Percentiles rank a stretch among this genome's conserved stretches.
phyloP scores from a whole-genome alignment of 2,113 vertebrate genomes.

The Stomatorhinus ivindoensis region DNA sequence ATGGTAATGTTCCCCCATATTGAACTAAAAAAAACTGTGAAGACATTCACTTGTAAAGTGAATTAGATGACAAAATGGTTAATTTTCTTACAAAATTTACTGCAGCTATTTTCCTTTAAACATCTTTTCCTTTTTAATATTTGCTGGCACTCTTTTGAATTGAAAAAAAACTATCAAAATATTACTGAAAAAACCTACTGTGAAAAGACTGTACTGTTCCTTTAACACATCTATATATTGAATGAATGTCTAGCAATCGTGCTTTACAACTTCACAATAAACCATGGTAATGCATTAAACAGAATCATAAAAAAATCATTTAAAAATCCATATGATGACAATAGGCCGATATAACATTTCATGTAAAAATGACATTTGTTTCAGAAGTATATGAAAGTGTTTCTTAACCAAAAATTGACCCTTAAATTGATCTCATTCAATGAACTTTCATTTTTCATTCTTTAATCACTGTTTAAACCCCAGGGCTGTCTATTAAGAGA shows the following conservation, averaged over 20 bases:
- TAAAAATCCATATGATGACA: not conserved
- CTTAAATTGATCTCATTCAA: not conserved
- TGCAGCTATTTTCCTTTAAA: not conserved
- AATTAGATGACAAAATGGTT: not conserved
- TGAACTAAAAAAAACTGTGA: not conserved
- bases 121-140: too few species aligned
- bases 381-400: not conserved
- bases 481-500: not conserved
- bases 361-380: not conserved
- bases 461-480: not conserved
- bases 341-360: not conserved
- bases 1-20: not conserved
- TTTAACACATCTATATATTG: not conserved
- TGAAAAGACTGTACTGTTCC: not conserved
- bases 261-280: conserved; percentile 1
- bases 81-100: not conserved
- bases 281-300: not conserved
- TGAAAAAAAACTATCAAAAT: not conserved
- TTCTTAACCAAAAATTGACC: not conserved
- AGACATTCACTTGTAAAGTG: not conserved
- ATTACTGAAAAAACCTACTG: not conserved
- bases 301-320: not conserved
- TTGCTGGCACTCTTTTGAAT: not conserved
- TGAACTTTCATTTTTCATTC: conserved; percentile 1
- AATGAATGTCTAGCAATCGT: not conserved